Evolutionary conservation across 2,113 vertebrate species (phyloP), one percentile per base, ranked within the genome.

Genomic region (Alaudala cheleensis): DNA sequence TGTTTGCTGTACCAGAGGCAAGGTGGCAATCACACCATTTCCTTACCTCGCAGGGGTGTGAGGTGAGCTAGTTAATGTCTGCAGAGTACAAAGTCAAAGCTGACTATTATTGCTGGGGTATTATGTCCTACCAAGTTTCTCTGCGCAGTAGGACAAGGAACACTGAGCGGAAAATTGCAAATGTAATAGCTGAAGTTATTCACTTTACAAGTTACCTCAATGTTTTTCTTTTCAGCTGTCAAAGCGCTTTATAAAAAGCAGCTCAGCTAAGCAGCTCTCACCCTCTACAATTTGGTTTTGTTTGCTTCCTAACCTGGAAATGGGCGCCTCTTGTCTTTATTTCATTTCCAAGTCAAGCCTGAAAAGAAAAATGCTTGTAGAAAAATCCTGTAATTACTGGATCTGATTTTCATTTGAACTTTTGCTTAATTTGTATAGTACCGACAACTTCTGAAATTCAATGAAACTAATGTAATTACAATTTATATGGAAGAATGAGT

Each of bases 391-490:
- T 96, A 97, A 97, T 97, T 97, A 96, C 96, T 31, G 26, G 90
- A 93, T 97, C 96, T 96, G 96, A 98, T 97, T 97, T 97, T 96
- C 85, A 97, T 94, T 95, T 95, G 92, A 97, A 95, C 83, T 96
- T 83, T 91, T 90, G 66, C 90, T 96, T 96, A 60, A 78, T 92
- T 93, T 3, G 11, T 96, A 87, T 53, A 44, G 71, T 96, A 96
- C 80, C 76, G 72, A 82, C 81, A 88, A 80, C 94, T 92, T 96
- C 81, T 54, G 39, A 76, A 79, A 95, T 88, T 81, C 86, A 94
- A 60, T 70, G 51, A 77, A 94, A 86, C 56, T 60, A 80, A 81
- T n/a, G 39, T 90, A 95, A 92, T 86, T 88, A 84, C 62, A 44
- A 37, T 45, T 71, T 67, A 54, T 47, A 61, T 39, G 37, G 77